phyloP scores from a whole-genome alignment of 2,113 vertebrate species.

The Eublepharis macularius region DNA sequence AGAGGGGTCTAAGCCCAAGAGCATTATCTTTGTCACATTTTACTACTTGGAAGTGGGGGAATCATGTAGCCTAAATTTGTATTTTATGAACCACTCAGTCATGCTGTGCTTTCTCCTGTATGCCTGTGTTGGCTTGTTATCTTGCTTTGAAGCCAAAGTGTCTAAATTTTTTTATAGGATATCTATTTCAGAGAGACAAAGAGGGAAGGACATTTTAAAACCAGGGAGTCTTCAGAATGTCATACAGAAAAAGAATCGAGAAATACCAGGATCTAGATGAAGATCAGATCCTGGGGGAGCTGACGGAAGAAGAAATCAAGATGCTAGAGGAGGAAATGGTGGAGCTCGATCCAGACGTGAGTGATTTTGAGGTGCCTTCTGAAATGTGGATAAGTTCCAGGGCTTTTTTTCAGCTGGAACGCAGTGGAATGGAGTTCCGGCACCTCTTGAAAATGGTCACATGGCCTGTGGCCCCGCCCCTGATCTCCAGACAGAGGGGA shows the following conservation, averaged over 20 bases:
- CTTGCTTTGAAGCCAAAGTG: background rate
- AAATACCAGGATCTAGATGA: conserved; percentile 97
- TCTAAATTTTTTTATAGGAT: too few species aligned
- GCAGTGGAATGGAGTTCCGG: too few species aligned
- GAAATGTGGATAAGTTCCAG: background rate
- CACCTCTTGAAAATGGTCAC: too few species aligned
- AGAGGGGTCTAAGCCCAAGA: too few species aligned
- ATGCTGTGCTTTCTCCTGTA: background rate
- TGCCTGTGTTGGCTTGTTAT: background rate
- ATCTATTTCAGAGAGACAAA: background rate
- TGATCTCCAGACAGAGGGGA: too few species aligned
- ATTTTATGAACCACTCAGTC: background rate
- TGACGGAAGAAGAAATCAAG: conserved; percentile 92
- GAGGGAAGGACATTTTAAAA: background rate
- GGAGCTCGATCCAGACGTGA: conserved; percentile 96
- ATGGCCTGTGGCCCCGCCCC: too few species aligned
- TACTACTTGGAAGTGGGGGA: background rate
- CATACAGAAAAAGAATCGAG: conserved; percentile 90
- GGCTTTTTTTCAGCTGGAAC: too few species aligned
- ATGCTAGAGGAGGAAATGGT: conserved; percentile 93
- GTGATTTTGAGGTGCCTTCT: conserved; percentile 43
- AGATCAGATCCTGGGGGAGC: conserved; percentile 91
- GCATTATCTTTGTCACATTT: background rate
- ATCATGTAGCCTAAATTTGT: background rate
- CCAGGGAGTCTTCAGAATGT: conserved; percentile 77